Conservation (phyloP, 2,888 invertebrate genomes). For the Taenaris catops region DNA sequence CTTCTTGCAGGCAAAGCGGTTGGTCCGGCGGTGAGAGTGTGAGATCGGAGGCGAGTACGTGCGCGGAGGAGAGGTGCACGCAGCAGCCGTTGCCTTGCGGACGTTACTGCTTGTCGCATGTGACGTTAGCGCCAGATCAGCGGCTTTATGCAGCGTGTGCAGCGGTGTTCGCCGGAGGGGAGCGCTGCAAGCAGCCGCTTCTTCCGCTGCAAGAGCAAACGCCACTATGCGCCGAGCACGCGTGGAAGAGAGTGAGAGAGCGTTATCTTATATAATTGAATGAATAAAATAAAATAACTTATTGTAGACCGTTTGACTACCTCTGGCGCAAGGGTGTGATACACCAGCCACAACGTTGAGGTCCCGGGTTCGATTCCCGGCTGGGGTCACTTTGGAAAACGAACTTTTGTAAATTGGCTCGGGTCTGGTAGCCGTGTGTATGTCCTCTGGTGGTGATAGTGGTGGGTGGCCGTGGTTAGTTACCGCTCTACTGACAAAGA, state of each 20-base stretch:
- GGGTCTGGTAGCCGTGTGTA: too few relatives aligned
- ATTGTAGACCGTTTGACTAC: too few relatives aligned
- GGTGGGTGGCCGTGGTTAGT: too few relatives aligned
- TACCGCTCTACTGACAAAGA: too few relatives aligned
- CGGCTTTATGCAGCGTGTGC: slow-evolving; percentile 79
- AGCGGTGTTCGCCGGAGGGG: slow-evolving; percentile 71
- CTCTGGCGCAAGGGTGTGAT: too few relatives aligned
- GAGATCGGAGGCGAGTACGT: slow-evolving; percentile 48
- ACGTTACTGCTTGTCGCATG: slow-evolving; percentile 90
- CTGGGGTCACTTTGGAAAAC: too few relatives aligned
- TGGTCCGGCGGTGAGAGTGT: slow-evolving; percentile 34
- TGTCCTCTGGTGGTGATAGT: too few relatives aligned
- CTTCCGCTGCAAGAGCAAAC: slow-evolving; percentile 78
- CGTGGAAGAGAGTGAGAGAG: slow-evolving; percentile 85
- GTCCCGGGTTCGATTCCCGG: too few relatives aligned
- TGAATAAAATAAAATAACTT: too few relatives aligned
- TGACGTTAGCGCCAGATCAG: slow-evolving; percentile 92
- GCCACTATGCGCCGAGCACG: slow-evolving; percentile 92
- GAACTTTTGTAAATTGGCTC: too few relatives aligned
- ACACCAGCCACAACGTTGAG: too few relatives aligned
- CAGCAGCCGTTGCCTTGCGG: slow-evolving; percentile 85
- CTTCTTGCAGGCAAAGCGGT: slow-evolving; percentile 14
- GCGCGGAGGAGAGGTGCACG: slow-evolving; percentile 46
- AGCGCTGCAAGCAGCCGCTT: slow-evolving; percentile 67
- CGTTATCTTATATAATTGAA: too few relatives aligned